Evolutionary conservation across 2,113 vertebrate genomes (phyloP).

Genomic region (Pandion haliaetus): DNA sequence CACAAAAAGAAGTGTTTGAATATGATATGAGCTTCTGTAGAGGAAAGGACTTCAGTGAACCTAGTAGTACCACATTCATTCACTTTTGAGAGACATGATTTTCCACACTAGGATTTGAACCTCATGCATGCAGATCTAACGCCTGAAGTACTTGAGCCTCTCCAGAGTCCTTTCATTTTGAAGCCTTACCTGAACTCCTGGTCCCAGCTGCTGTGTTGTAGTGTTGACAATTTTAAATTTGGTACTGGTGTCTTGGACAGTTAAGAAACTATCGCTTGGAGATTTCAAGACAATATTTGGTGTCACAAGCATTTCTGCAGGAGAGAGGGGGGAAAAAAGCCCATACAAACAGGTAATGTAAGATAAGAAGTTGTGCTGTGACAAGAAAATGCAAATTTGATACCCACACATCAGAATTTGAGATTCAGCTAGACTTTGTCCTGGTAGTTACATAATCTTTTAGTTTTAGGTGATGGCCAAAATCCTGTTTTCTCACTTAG

Average conservation of each 20-base stretch:
- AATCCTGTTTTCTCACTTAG: not conserved
- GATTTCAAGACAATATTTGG: not conserved
- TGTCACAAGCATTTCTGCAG: not conserved
- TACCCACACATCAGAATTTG: not conserved
- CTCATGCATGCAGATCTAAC: not conserved
- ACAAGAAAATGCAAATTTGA: not conserved
- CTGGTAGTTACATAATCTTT: not conserved
- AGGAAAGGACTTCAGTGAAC: not conserved
- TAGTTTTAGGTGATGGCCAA: not conserved
- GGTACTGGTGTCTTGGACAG: not conserved
- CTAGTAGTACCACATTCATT: not conserved
- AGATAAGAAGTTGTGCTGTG: not conserved
- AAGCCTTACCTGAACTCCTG: conserved; percentile 33
- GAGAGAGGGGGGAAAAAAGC: not conserved
- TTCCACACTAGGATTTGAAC: not conserved
- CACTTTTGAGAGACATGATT: not conserved
- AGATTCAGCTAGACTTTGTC: not conserved
- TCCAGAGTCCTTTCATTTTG: not conserved
- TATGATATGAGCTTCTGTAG: not conserved
- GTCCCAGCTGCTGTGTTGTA: not conserved
- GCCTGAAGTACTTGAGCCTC: not conserved
- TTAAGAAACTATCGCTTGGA: not conserved
- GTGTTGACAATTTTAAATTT: not conserved
- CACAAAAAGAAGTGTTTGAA: not conserved
- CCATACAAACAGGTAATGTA: not conserved